These are phyloP conservation scores for Tryphoninae sp. DNA, from an alignment of 2,888 invertebrate species.

Conservation along the genomic window DNA sequence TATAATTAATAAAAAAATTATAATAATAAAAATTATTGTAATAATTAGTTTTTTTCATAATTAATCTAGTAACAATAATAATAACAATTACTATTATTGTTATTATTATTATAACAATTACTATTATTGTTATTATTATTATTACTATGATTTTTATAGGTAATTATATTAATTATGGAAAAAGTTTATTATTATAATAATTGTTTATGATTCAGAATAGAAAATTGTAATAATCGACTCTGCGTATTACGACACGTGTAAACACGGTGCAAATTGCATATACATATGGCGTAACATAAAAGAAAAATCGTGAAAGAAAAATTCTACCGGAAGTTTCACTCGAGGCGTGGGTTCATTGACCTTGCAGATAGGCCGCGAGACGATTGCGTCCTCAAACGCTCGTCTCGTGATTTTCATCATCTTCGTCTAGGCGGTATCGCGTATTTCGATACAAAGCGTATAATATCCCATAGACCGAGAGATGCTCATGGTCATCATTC, in stretches of 20 bases:
- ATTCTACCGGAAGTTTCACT: constrained; percentile 52
- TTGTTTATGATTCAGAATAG: too few species aligned
- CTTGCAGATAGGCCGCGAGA: constrained; percentile 24
- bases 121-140: neutral
- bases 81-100: too few species aligned
- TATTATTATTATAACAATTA: neutral
- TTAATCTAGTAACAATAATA: too few species aligned
- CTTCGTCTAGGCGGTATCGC: constrained; percentile 21
- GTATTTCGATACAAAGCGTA: constrained; percentile 26
- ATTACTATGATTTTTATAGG: neutral
- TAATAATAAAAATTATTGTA: too few species aligned
- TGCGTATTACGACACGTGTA: neutral
- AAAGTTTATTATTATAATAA: neutral
- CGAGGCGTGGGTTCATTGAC: constrained; percentile 47
- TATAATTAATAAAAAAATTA: too few species aligned
- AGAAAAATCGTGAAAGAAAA: constrained; percentile 53
- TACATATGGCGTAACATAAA: neutral
- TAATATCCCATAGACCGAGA: constrained; percentile 9
- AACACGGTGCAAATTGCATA: neutral
- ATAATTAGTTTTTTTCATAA: too few species aligned
- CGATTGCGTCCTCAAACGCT: constrained; percentile 37
- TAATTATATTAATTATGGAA: too few species aligned
- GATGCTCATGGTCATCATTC: constrained; percentile 2
- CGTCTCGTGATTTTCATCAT: constrained; percentile 5
- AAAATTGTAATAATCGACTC: too few species aligned